A percentile compares a stretch with the other conserved stretches of the same genome.
phyloP scores from a whole-genome alignment of 2,888 invertebrate species.

The Byasa hedistus region DNA sequence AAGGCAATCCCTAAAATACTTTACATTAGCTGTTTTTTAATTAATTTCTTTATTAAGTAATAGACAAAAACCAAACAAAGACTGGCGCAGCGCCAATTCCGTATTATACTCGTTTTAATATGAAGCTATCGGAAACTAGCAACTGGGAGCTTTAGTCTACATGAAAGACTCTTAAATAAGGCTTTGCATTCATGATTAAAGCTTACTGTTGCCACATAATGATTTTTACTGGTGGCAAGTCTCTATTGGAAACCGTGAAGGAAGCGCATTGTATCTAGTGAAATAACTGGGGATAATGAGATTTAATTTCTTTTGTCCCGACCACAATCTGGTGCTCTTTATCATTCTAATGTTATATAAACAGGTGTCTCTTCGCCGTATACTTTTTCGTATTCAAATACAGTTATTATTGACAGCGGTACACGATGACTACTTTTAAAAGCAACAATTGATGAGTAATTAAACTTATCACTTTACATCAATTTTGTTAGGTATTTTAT shows the following conservation, averaged over 20 bases:
- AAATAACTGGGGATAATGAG: too few relatives aligned
- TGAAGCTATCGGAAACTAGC: background rate
- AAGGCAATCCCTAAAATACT: too few relatives aligned
- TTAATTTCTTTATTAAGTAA: background rate
- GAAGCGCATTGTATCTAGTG: background rate
- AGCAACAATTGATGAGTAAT: background rate
- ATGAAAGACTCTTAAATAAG: background rate
- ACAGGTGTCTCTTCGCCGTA: too few relatives aligned
- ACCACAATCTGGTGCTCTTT: too few relatives aligned
- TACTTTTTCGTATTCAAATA: background rate
- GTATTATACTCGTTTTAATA: background rate
- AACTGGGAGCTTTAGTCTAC: background rate
- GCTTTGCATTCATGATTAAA: background rate
- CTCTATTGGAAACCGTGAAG: too few relatives aligned
- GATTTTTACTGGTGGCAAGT: too few relatives aligned
- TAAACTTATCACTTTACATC: background rate
- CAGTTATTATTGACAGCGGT: too few relatives aligned
- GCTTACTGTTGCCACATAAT: background rate
- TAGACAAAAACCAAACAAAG: background rate
- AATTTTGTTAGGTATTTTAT: background rate
- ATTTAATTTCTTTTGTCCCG: too few relatives aligned
- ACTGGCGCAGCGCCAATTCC: background rate
- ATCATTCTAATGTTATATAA: too few relatives aligned
- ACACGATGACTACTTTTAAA: too few relatives aligned
- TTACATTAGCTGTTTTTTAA: background rate